Evolutionary conservation across 1,140 invertebrate species (phyloP).

Genomic region (Camponotus floridanus): DNA sequence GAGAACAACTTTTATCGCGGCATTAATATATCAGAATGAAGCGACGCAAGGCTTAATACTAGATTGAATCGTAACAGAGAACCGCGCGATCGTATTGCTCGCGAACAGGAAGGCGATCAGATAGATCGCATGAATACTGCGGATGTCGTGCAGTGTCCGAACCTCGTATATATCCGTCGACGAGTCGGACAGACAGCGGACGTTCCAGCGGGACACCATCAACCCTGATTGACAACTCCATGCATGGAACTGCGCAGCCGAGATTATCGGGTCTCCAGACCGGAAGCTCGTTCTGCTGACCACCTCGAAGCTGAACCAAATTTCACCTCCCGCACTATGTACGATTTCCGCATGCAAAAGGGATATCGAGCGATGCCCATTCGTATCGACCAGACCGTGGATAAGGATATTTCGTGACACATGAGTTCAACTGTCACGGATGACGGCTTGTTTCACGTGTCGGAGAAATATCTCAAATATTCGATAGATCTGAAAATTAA

Average conservation of each 20-base stretch:
- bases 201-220: conserved; percentile 76
- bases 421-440: conserved; percentile 47
- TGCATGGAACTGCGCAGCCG: conserved; percentile 73
- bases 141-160: conserved; percentile 75
- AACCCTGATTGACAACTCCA: conserved; percentile 76
- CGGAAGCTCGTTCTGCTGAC: conserved; percentile 77
- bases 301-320: conserved; percentile 73
- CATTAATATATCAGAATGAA: conserved; percentile 55
- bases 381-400: conserved; percentile 53
- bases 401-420: conserved; percentile 71
- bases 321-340: conserved; percentile 70
- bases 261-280: conserved; percentile 76
- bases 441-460: conserved; percentile 15
- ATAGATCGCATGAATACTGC: conserved; percentile 76
- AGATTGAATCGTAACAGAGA: conserved; percentile 59
- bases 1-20: conserved; percentile 40
- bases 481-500: conserved; percentile 2
- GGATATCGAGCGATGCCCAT: conserved; percentile 68
- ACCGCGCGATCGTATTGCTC: conserved; percentile 59
- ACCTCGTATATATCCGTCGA: conserved; percentile 74
- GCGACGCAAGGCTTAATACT: conserved; percentile 63
- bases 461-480: conserved; percentile 40
- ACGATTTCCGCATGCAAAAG: conserved; percentile 76
- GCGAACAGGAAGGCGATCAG: conserved; percentile 75
- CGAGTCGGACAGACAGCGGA: conserved; percentile 73